Evolutionary conservation across 1,140 invertebrate genomes (phyloP).

Genomic region (Anastatus disparis): DNA sequence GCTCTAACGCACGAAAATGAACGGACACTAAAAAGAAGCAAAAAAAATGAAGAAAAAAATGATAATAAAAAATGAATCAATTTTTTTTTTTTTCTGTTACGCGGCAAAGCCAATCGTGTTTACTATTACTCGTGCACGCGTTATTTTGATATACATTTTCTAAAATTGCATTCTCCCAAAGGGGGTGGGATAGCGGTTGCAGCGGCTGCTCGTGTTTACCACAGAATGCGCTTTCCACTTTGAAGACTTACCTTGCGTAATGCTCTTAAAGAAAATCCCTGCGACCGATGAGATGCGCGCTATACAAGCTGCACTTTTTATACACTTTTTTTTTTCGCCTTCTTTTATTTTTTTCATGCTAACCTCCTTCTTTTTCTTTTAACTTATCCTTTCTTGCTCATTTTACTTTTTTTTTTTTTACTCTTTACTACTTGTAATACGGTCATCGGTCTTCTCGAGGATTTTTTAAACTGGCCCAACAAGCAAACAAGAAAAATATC

Average conservation of each 20-base stretch:
- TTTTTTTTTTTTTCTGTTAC: too few relatives aligned
- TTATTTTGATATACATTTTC: neutral
- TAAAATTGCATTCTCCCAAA: neutral
- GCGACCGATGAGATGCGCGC: neutral
- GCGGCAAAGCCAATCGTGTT: neutral
- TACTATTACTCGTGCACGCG: too few relatives aligned
- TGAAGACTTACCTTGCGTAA: constrained; percentile 9
- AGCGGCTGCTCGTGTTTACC: too few relatives aligned
- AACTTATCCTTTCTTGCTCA: neutral
- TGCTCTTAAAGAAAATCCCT: constrained; percentile 14
- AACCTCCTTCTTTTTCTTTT: neutral
- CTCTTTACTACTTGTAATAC: constrained; percentile 1
- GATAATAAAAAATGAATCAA: neutral
- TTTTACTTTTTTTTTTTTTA: neutral
- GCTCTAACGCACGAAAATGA: too few relatives aligned
- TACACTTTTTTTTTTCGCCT: too few relatives aligned
- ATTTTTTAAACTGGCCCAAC: neutral
- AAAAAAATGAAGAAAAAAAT: neutral
- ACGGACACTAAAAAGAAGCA: too few relatives aligned
- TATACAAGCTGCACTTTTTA: too few relatives aligned
- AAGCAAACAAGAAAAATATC: too few relatives aligned
- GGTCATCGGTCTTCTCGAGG: neutral
- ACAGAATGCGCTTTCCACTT: neutral
- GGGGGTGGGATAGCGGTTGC: too few relatives aligned
- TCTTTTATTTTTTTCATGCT: neutral